phyloP scores from a whole-genome alignment of 2,113 vertebrate species.

The Chloroceryle aenea region DNA sequence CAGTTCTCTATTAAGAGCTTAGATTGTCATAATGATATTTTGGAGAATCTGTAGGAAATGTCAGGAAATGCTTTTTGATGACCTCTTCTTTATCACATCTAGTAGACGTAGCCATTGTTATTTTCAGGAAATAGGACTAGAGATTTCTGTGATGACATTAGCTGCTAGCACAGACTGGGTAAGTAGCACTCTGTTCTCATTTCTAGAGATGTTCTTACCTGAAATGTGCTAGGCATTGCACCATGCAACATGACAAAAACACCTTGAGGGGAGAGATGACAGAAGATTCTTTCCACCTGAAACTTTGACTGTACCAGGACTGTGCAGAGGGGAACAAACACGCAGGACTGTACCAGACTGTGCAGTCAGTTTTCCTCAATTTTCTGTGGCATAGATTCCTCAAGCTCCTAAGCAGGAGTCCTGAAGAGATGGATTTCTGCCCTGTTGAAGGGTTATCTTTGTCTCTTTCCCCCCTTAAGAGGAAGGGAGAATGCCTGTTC shows the following conservation, averaged over 20 bases:
- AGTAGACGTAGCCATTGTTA: background rate
- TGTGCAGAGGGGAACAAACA: background rate
- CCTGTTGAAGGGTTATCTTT: background rate
- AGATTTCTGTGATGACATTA: background rate
- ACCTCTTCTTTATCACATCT: background rate
- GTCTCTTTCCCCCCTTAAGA: background rate
- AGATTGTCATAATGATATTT: background rate
- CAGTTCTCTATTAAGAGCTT: background rate
- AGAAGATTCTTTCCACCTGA: background rate
- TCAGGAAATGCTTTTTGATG: background rate
- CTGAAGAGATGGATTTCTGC: background rate
- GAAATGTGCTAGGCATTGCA: background rate
- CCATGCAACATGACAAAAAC: background rate
- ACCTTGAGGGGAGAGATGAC: background rate
- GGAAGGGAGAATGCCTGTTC: background rate
- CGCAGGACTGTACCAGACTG: too few species aligned
- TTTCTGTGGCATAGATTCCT: background rate
- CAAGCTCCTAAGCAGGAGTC: background rate
- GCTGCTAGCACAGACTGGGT: background rate
- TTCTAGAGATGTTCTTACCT: background rate
- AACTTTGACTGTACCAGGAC: background rate
- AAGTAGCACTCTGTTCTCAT: background rate
- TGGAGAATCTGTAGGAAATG: background rate
- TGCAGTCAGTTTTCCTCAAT: background rate
- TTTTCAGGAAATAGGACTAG: background rate